Evolutionary conservation across 2,888 invertebrate genomes (phyloP), one percentile per base, ranked within the genome.

Genomic region (Drosophila nr. perissopoda): DNA sequence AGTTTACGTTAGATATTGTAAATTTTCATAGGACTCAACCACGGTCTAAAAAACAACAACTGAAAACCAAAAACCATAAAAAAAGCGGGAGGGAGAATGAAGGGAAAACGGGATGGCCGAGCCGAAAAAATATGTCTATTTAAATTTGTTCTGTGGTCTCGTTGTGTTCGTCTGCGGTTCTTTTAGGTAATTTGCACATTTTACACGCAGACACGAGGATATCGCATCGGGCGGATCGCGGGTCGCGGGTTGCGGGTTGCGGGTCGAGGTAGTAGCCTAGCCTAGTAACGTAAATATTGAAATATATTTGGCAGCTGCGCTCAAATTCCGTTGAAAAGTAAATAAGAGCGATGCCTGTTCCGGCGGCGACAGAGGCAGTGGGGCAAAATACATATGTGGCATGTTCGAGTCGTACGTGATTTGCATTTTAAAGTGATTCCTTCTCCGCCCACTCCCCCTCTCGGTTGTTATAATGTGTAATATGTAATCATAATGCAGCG

Each of bases 171-270:
- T 87, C 87, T 87, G 90, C 87, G 87, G 87, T 87, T 87, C 90
- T 87, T 89, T 90, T 87, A 87, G 90, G 90, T 90, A 87, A 87
- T 87, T 87, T 87, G 87, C 87, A 87, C 90, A 90, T 87, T 87
- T 89, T 89, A 90, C 87, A 86, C 87, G 89, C 88, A 87, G 87
- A 81, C 84, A 85, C 65, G 65, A 42, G 56, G 48, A 54, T 34
- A 48, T 51, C 56, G 40, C 45, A 58, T 42, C 62, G 66, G 66
- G 66, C 77, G 69, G 67, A 68, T 73, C 72, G 66, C 49, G 75
- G 74, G 73, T 53, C 56, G 69, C 40, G 16, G 11, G 57, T 3
- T 1, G 27, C 18, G 51, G 38, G n/a, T 29, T 10, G 67, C 6
- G 61, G 56, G 42, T 53, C 36, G 8, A 40, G 25, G n/a, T 13